A percentile compares a stretch with the other conserved stretches of the same genome.
phyloP scores from a whole-genome alignment of 2,113 vertebrate genomes.

The Pachyramphus minor region DNA sequence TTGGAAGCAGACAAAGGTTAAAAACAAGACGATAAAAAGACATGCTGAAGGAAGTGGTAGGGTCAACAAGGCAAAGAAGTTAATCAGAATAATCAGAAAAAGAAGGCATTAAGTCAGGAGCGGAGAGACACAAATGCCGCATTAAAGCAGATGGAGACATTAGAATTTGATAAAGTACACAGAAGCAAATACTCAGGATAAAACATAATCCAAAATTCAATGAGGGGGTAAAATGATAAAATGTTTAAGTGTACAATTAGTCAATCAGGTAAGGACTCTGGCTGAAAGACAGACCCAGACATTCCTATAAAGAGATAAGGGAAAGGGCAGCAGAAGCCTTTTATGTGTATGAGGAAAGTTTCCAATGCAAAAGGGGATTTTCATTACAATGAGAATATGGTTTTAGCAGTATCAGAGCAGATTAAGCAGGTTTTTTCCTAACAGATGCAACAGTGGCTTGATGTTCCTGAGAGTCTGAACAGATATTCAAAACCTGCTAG shows the following conservation, averaged over 20 bases:
- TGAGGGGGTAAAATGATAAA: background rate
- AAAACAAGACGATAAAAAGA: background rate
- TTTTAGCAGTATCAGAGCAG: background rate
- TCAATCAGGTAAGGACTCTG: background rate
- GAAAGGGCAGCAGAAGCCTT: background rate
- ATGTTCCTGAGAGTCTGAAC: background rate
- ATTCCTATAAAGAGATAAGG: background rate
- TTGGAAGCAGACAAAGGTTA: background rate
- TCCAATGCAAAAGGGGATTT: background rate
- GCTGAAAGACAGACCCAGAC: background rate
- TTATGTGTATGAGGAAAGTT: background rate
- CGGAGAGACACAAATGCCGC: background rate
- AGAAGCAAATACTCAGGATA: background rate
- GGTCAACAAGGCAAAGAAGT: background rate
- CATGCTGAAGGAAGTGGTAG: background rate
- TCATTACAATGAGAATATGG: background rate
- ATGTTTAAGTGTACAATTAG: background rate
- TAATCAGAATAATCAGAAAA: background rate
- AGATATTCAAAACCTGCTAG: background rate
- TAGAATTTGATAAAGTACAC: background rate
- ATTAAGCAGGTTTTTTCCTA: background rate
- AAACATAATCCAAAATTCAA: background rate
- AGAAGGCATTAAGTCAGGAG: background rate
- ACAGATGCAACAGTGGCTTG: background rate
- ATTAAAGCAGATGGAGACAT: background rate